These are phyloP conservation scores for Pseudomyrmex concolor DNA, from an alignment of 1,140 invertebrate genomes.

Conservation along the genomic window DNA sequence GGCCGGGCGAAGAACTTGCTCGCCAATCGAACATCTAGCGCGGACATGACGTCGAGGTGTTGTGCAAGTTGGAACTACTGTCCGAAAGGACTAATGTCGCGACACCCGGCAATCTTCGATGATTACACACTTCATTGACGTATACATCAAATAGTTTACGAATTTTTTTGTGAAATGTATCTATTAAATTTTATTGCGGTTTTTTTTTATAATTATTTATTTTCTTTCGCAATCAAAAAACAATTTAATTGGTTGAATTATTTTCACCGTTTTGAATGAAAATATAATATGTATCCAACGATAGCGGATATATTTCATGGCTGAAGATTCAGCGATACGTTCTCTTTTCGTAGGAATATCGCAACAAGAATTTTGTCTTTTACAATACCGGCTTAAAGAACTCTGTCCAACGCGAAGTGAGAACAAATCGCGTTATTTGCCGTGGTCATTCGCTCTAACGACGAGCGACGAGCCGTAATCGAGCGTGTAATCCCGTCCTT, in stretches of 20 bases:
- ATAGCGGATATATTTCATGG: too few species aligned
- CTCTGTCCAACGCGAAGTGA: constrained; percentile 7
- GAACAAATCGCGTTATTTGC: constrained; percentile 40
- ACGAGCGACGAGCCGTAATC: constrained; percentile 42
- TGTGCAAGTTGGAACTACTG: neutral
- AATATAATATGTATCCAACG: too few species aligned
- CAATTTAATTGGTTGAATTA: too few species aligned
- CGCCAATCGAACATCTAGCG: constrained; percentile 25
- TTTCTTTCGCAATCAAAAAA: too few species aligned
- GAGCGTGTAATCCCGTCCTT: constrained; percentile 52
- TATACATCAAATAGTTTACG: neutral
- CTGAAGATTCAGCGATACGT: too few species aligned
- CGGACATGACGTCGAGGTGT: constrained; percentile 23
- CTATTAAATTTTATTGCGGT: too few species aligned
- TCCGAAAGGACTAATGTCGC: neutral
- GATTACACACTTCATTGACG: neutral
- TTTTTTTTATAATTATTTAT: too few species aligned
- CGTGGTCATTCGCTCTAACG: constrained; percentile 34
- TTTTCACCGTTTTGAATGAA: too few species aligned
- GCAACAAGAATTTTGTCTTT: neutral
- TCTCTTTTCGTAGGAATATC: too few species aligned
- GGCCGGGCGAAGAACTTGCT: constrained; percentile 35
- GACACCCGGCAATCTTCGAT: neutral
- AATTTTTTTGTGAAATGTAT: too few species aligned
- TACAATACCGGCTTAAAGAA: neutral